Evolutionary conservation across 2,113 vertebrate genomes (phyloP).

Genomic region (Laticauda colubrina): DNA sequence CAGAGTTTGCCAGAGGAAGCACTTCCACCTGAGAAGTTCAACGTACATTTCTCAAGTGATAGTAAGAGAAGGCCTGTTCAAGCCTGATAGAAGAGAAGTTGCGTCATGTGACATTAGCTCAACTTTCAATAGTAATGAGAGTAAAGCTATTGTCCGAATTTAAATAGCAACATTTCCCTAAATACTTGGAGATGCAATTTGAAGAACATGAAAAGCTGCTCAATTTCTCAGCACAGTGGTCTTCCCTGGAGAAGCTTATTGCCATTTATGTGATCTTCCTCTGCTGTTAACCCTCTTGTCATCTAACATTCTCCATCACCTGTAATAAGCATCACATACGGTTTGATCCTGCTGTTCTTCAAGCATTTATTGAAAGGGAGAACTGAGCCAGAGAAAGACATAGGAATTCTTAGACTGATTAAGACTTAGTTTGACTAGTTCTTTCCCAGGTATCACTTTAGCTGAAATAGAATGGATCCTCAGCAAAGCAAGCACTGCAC

Average conservation of each 20-base stretch:
- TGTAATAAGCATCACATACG: conserved; percentile 19
- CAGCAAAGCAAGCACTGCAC: neutral
- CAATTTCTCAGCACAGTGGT: neutral
- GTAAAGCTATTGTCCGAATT: neutral
- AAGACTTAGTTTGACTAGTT: neutral
- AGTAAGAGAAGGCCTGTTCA: neutral
- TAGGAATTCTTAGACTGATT: neutral
- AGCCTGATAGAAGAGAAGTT: neutral
- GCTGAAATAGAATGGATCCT: neutral
- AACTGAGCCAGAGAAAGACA: conserved; percentile 8
- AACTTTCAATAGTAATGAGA: neutral
- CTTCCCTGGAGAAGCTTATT: conserved; percentile 6
- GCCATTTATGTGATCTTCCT: conserved; percentile 19
- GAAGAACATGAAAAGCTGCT: neutral
- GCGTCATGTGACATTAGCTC: neutral
- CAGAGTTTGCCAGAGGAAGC: neutral
- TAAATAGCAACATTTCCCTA: neutral
- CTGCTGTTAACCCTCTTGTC: neutral
- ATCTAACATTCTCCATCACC: conserved; percentile 8
- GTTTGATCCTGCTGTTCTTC: neutral
- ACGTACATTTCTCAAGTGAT: neutral
- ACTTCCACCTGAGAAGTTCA: neutral
- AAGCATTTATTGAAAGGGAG: neutral
- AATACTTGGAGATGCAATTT: neutral
- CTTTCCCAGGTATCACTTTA: neutral